Base-by-base conservation (phyloP, 2,888 invertebrate genomes). In the Trimorus sp. region DNA sequence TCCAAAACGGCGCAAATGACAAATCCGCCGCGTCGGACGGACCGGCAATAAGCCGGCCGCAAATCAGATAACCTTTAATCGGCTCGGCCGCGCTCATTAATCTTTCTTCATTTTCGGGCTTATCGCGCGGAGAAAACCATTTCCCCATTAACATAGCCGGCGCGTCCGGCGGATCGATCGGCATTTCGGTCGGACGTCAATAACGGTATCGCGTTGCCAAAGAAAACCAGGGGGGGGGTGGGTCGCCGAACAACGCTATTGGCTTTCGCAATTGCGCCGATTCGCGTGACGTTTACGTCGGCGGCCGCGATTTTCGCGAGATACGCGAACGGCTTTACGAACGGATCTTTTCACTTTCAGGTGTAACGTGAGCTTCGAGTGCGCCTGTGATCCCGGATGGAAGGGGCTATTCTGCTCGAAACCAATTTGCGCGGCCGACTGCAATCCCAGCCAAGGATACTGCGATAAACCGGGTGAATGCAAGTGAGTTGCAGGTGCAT, bases 401-500 rank as follows among this genome's bases (percentile, higher is more conserved):
- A 96, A 96, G 88, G 97, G 97, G 54, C 93, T 97, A 73, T 97
- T 97, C 92, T 97, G 97, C 90, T 95, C 96, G 26, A 96, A 97
- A 92, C 97, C 98, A 7, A 95, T 96, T 80, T 98, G 98, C 91
- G 94, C 96, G n/a, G 93, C 94, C 6, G 97, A 97, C 87, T 98
- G 98, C 91, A 96, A 97, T 92, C 92, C 94, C 38, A 96, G 96
- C 1, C 94, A 97, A 79, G 98, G 98, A 1, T 97, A 95, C 92
- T 98, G 98, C 91, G 96, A 96, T 89, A 92, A 93, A 45, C 98
- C 98, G 0, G 96, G 96, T 60, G 97, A 98, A 90, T 98, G 98
- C 92, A 92, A 92, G 94, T 94, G 90, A 92, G 91, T 81, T 63
- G 62, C 65, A 69, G 83, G 80, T 76, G 65, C 51, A 74, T 79